Evolutionary conservation across 2,888 invertebrate genomes (phyloP).

Genomic region (Himalopsyche tibetana): DNA sequence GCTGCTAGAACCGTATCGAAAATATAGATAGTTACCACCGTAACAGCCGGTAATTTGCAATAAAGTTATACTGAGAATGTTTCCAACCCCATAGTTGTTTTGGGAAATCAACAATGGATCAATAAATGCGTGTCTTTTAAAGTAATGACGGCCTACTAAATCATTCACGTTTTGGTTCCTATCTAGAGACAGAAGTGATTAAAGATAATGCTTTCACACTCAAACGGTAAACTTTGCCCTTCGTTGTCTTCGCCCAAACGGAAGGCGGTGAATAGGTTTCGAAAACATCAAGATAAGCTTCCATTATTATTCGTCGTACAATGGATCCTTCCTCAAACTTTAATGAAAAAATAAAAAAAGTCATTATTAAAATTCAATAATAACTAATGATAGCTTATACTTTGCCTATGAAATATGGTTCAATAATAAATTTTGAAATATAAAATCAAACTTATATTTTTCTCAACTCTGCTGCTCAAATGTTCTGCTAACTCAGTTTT

Average conservation of each 20-base stretch:
- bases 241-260: background rate
- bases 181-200: conserved; percentile 11
- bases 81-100: no score
- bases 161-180: conserved; percentile 31
- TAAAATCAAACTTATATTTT: no score
- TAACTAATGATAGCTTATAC: no score
- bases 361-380: no score
- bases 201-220: conserved; percentile 29
- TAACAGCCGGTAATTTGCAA: no score
- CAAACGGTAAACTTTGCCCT: conserved; percentile 34
- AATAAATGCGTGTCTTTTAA: conserved; percentile 35
- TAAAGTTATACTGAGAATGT: no score
- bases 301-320: background rate
- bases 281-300: conserved; percentile 25
- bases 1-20: no score
- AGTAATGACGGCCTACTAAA: conserved; percentile 15
- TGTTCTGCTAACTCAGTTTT: no score
- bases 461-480: no score
- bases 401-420: no score
- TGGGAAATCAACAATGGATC: conserved; percentile 8
- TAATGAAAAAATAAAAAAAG: background rate
- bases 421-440: no score
- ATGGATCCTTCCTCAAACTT: background rate
- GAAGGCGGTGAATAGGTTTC: conserved; percentile 11
- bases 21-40: no score